Conservation (phyloP, 2,797 vertebrate genomes). For the Argya squamiceps region DNA sequence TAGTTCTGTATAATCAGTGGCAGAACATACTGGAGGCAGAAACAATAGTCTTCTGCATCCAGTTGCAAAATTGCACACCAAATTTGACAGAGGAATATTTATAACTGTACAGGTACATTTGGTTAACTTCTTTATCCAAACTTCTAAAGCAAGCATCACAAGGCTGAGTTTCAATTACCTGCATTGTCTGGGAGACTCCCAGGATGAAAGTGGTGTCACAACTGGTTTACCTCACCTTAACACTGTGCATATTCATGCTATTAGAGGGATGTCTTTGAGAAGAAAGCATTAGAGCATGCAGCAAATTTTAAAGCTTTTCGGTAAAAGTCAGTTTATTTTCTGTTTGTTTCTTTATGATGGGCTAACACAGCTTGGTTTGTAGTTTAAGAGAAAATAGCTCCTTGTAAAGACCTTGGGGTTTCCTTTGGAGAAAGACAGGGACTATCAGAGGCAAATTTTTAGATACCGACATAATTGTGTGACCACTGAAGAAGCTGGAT, state of each 20-base stretch:
- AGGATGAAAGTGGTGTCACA: background rate
- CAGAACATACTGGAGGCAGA: background rate
- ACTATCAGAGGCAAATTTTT: no score
- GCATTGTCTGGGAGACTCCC: background rate
- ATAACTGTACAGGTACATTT: background rate
- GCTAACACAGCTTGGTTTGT: no score
- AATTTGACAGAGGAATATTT: background rate
- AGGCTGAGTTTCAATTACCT: background rate
- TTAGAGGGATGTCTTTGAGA: background rate
- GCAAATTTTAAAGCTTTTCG: background rate
- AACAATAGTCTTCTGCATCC: background rate
- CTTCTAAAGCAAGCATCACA: background rate
- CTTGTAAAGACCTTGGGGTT: no score
- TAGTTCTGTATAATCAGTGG: background rate
- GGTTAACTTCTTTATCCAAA: background rate
- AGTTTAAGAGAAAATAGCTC: no score
- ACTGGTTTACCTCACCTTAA: background rate
- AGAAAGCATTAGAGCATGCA: background rate
- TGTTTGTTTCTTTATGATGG: background rate
- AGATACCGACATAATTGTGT: no score
- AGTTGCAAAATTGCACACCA: background rate
- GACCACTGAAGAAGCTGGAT: no score
- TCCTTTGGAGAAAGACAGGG: no score
- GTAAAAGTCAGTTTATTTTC: background rate
- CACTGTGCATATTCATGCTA: background rate